Conservation (phyloP, 2,888 invertebrate species). For the Drosophila incognita region DNA sequence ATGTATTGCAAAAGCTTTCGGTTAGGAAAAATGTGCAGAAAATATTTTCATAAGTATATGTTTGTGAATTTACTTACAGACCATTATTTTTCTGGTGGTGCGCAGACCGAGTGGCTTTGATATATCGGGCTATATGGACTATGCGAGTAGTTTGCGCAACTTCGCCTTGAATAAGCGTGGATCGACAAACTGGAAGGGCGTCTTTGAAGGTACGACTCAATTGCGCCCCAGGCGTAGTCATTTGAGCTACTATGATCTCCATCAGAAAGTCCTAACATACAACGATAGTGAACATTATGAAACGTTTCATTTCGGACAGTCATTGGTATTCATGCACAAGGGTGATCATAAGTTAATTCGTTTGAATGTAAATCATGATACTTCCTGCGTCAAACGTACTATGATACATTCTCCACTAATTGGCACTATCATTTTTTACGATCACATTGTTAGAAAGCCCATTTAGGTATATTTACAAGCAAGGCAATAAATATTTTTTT, state of each 20-base stretch:
- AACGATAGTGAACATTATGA: constrained; percentile 91
- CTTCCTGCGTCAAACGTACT: constrained; percentile 89
- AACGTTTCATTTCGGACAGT: constrained; percentile 9
- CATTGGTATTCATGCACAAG: constrained; percentile 90
- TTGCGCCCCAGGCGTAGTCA: constrained; percentile 89
- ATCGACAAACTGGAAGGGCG: constrained; percentile 89
- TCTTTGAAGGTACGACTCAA: constrained; percentile 88
- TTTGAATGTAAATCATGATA: constrained; percentile 87
- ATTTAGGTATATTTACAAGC: not conserved
- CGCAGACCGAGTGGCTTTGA: constrained; percentile 90
- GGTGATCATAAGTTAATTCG: constrained; percentile 91
- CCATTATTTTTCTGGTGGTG: constrained; percentile 92
- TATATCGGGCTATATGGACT: constrained; percentile 94
- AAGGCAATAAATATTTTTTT: not conserved
- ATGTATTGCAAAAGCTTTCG: constrained; percentile 90
- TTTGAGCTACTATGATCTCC: constrained; percentile 90
- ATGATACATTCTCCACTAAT: constrained; percentile 88
- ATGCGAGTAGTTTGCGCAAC: constrained; percentile 81
- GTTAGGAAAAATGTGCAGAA: constrained; percentile 80
- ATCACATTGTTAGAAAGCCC: constrained; percentile 86
- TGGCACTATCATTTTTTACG: constrained; percentile 91
- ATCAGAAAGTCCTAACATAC: constrained; percentile 88
- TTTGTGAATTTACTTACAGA: constrained; percentile 83
- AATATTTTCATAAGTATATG: not conserved
- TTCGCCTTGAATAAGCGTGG: constrained; percentile 61